Percentiles rank a stretch among this genome's conserved stretches.
phyloP scores from a whole-genome alignment of 2,113 vertebrate species.

The Acrocephalus arundinaceus region DNA sequence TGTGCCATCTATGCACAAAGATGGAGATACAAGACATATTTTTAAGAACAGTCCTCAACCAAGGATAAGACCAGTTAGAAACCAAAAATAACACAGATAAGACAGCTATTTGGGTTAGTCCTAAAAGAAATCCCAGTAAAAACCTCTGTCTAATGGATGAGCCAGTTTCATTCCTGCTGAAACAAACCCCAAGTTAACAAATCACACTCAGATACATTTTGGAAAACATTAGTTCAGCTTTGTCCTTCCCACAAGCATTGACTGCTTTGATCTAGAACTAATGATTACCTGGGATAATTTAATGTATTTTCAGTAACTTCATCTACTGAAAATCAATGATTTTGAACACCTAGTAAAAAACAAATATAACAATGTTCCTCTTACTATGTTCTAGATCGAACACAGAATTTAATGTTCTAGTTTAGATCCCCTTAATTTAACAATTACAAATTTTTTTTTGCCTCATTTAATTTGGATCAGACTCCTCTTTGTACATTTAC shows the following conservation, averaged over 20 bases:
- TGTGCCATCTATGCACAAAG: accelerated
- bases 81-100: background rate
- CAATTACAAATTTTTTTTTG: background rate
- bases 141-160: background rate
- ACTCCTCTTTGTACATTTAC: background rate
- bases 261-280: background rate
- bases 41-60: background rate
- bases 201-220: background rate
- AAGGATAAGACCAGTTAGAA: background rate
- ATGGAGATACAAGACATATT: accelerated
- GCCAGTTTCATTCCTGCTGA: background rate
- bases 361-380: background rate
- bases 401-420: background rate
- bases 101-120: background rate
- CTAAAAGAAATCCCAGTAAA: background rate
- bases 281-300: background rate
- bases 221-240: background rate
- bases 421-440: background rate
- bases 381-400: background rate
- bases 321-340: background rate
- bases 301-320: background rate
- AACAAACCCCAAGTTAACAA: background rate
- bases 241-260: background rate
- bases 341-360: background rate
- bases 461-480: background rate